phyloP scores from a whole-genome alignment of 1,140 invertebrate genomes.

The Procambarus clarkii region DNA sequence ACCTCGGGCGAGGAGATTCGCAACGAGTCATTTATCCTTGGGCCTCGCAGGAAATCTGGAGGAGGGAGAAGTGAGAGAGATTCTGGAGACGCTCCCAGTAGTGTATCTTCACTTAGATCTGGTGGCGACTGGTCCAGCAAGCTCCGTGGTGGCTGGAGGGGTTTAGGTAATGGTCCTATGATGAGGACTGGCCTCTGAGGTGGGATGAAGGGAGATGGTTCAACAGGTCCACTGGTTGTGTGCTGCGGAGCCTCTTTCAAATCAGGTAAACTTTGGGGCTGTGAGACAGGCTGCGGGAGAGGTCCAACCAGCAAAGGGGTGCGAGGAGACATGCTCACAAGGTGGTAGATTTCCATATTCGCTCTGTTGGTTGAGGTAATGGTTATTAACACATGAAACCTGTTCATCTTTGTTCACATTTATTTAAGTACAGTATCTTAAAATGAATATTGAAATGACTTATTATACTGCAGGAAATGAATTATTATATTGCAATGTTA shows the following conservation, averaged over 20 bases:
- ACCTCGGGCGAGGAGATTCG: neutral
- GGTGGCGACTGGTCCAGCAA: neutral
- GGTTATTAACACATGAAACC: neutral
- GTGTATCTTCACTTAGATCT: neutral
- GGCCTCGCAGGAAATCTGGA: neutral
- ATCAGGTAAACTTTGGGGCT: neutral
- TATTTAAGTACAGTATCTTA: too few relatives aligned
- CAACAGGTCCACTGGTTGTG: neutral
- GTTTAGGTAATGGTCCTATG: slow-evolving; percentile 46
- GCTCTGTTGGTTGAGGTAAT: slow-evolving; percentile 26
- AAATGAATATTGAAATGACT: too few relatives aligned
- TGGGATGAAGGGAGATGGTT: slow-evolving; percentile 38
- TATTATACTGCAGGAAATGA: too few relatives aligned
- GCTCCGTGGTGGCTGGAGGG: slow-evolving; percentile 28
- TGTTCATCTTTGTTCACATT: too few relatives aligned
- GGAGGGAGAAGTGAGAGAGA: neutral
- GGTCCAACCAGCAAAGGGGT: slow-evolving; percentile 43
- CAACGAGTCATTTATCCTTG: neutral
- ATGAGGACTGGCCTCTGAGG: slow-evolving; percentile 34
- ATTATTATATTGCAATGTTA: too few relatives aligned
- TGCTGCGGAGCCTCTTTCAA: too few relatives aligned
- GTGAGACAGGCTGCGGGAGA: slow-evolving; percentile 11
- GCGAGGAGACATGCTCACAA: slow-evolving; percentile 22
- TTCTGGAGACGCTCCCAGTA: neutral
- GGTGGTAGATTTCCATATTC: slow-evolving; percentile 49